These are phyloP conservation scores for Drosophila histrio DNA, from an alignment of 2,888 invertebrate species.

Conservation along the genomic window DNA sequence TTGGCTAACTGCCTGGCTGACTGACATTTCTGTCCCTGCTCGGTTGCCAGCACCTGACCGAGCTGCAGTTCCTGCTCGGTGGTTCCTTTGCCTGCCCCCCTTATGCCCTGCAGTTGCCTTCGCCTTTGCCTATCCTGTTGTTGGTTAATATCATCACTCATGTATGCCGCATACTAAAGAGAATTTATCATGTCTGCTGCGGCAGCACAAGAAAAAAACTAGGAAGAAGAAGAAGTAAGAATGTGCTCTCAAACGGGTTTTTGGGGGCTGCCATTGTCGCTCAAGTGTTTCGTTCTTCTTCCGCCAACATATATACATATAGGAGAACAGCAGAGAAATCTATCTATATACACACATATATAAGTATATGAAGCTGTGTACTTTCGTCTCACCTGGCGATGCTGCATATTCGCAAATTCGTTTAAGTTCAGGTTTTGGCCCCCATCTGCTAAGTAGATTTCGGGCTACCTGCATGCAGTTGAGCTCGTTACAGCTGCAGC, in stretches of 20 bases:
- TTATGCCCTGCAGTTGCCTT: neutral
- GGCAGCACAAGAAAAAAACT: constrained; percentile 49
- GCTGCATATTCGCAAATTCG: constrained; percentile 73
- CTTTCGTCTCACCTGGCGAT: constrained; percentile 33
- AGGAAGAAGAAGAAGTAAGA: neutral
- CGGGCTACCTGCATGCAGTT: constrained; percentile 69
- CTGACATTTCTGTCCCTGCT: constrained; percentile 37
- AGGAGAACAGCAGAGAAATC: constrained; percentile 4
- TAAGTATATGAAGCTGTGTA: constrained; percentile 8
- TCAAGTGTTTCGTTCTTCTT: constrained; percentile 59
- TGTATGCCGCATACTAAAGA: constrained; percentile 81
- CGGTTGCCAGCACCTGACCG: constrained; percentile 1
- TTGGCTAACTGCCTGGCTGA: constrained; percentile 38
- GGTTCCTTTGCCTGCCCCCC: neutral
- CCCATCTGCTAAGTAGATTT: constrained; percentile 75
- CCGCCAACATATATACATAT: neutral
- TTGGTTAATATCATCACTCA: constrained; percentile 81
- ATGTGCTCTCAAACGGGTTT: constrained; percentile 21
- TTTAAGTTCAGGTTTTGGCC: constrained; percentile 63
- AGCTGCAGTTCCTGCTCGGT: neutral
- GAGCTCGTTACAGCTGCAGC: constrained; percentile 69
- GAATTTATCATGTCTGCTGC: constrained; percentile 81
- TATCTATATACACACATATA: constrained; percentile 6
- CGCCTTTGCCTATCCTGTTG: constrained; percentile 47
- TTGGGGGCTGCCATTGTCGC: constrained; percentile 60